Evolutionary conservation across 64 coral and sea anemone species (phyloP).

Genomic region (Actinia tenebrosa): DNA sequence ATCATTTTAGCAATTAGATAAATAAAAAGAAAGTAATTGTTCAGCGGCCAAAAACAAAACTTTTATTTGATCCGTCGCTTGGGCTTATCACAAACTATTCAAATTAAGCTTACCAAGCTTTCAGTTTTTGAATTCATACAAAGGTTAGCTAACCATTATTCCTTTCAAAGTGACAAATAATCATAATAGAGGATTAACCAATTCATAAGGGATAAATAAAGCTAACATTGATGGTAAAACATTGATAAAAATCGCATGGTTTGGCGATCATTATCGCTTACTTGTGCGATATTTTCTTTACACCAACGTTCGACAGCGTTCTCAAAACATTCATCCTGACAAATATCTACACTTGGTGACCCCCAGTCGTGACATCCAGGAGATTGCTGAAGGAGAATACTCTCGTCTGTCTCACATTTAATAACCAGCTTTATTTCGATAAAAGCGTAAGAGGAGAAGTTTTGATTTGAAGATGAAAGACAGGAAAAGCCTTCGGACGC

Average conservation of each 20-base stretch:
- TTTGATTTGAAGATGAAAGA: not conserved
- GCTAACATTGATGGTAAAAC: not conserved
- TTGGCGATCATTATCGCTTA: not conserved
- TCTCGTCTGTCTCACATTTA: conserved; percentile 26
- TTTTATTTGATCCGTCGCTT: too few relatives aligned
- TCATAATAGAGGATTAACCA: not conserved
- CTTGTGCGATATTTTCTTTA: conserved; percentile 20
- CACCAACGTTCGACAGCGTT: conserved; percentile 33
- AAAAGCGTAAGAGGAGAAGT: not conserved
- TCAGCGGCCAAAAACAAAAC: too few relatives aligned
- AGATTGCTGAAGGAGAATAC: conserved; percentile 33
- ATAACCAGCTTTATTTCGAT: conserved; percentile 32
- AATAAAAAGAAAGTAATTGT: too few relatives aligned
- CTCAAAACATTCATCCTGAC: conserved; percentile 34
- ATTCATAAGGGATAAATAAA: not conserved
- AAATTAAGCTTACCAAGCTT: too few relatives aligned
- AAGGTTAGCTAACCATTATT: too few relatives aligned
- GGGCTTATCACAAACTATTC: too few relatives aligned
- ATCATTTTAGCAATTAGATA: too few relatives aligned
- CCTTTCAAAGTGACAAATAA: too few relatives aligned
- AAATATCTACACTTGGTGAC: conserved; percentile 18
- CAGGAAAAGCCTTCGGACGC: not conserved
- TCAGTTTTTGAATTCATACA: too few relatives aligned
- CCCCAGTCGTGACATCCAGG: conserved; percentile 15
- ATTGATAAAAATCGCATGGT: not conserved